Percentiles rank a stretch among this genome's conserved stretches.
These are phyloP conservation scores for Scortum barcoo DNA, from an alignment of 2,113 vertebrate genomes.

Conservation along the genomic window DNA sequence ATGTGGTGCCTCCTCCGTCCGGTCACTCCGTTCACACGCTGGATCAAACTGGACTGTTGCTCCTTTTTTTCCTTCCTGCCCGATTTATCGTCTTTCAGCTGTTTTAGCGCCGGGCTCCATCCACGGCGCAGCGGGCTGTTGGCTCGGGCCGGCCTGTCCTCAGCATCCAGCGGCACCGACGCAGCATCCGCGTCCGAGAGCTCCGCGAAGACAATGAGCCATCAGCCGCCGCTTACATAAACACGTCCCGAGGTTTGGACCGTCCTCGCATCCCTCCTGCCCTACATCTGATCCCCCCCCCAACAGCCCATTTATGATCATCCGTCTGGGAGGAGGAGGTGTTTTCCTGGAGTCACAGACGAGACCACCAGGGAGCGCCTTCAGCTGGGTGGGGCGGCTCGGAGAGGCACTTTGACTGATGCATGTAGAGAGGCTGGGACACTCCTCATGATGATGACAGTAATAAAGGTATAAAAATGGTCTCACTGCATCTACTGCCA, in stretches of 20 bases:
- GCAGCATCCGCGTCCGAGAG: slow-evolving; percentile 15
- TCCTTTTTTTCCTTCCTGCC: background rate
- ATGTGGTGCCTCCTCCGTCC: background rate
- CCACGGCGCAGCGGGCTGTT: background rate
- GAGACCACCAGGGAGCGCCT: slow-evolving; percentile 60
- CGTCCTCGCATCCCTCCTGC: slow-evolving; percentile 8
- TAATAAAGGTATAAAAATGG: too few species aligned
- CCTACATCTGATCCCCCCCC: slow-evolving; percentile 21
- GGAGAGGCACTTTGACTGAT: background rate
- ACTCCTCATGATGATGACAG: background rate
- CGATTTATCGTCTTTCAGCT: slow-evolving; percentile 1
- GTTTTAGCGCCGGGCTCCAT: slow-evolving; percentile 27
- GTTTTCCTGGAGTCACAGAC: slow-evolving; percentile 51
- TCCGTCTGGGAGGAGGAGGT: slow-evolving; percentile 45
- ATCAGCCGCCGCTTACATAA: background rate
- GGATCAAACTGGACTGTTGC: slow-evolving; percentile 25
- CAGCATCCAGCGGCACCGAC: slow-evolving; percentile 49
- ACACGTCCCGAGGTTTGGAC: background rate
- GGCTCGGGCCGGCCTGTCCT: slow-evolving; percentile 43
- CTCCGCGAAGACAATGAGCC: slow-evolving; percentile 9
- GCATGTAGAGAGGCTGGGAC: background rate
- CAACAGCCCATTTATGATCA: background rate
- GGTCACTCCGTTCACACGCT: background rate
- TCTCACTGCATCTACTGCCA: too few species aligned
- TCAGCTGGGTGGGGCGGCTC: slow-evolving; percentile 65